Evolutionary conservation across 2,888 invertebrate genomes (phyloP), one percentile per base, ranked within the genome.

Genomic region (Drosophila recens): DNA sequence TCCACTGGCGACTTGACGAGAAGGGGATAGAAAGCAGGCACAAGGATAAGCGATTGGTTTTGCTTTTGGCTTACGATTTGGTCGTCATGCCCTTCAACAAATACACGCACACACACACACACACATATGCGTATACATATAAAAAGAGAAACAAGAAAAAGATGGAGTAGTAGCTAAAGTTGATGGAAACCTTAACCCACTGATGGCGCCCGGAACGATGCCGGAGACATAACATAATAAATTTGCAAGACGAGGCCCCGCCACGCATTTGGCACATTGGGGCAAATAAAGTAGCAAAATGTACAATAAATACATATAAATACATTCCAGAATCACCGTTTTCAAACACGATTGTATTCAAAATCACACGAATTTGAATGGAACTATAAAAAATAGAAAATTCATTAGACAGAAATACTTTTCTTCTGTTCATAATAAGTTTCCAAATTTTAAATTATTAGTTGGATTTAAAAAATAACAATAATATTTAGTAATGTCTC

Each of bases 181-280:
- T 63, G 63, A 65, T 56, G 51, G 61, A 68, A 80, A 82, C 75
- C 85, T 84, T 84, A 84, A 84, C 83, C 87, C 83, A 82, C 87
- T 85, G 76, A 63, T 78, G 82, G 82, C 83, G 85, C 82, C 80
- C 79, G 61, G 63, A 82, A 84, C 79, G 74, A 68, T 81, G 82
- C 87, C 82, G 82, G 87, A 84, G 82, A 77, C 76, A 77, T 79
- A 84, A 81, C 82, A 87, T 87, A 83, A 83, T 87, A 87, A 87
- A 83, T 87, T 87, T 79, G 57, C 49, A 43, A 65, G 48, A 57
- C 66, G 72, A 65, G 75, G 78, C 67, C 42, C 36, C 38, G 56
- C 33, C 43, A 40, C 38, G 45, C 45, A 27, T 9, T 4, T 40
- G 38, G 3, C 49, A 78, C 74, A 66, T 59, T 77, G 78, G 48